Evolutionary conservation across 2,113 vertebrate genomes (phyloP), one percentile per base, ranked within the genome.

Genomic region (Psammodynastes pulverulentus): DNA sequence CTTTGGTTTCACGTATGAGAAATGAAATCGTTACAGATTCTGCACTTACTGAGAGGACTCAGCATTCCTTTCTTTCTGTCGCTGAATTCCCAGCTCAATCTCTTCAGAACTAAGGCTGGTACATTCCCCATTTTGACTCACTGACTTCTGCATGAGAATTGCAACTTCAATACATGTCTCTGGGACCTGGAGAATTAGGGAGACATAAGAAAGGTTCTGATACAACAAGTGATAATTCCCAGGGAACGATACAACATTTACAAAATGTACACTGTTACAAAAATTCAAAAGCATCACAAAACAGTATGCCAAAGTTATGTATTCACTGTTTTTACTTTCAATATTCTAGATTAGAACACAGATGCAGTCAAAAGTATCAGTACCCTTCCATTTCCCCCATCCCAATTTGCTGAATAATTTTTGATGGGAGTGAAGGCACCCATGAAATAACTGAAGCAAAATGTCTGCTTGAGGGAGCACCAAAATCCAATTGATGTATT

Each of bases 11-110:
- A 48, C 0, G 3, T 48, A 46, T 23, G 24, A 53, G 84, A 51
- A 53, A 13, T 29, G 15, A 43, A 52, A 48, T 15, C 17, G n/a
- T 79, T 79, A 21, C 5, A 13, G 51, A 34, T 7, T 9, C 29
- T 19, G 48, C 92, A 97, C 97, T 97, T 96, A 99, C 99, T 97
- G 97, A n/a, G 98, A 88, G 49, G 98, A 97, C 45, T 99, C 99
- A 0, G 95, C 94, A n/a, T 97, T 99, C 96, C 98, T 99, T 90
- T 97, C 97, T 88, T 97, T 97, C 94, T 98, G 98, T 9, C 96
- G 97, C 90, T 97, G 97, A 93, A 97, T 93, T 94, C 98, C 99
- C 85, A 98, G 92, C 88, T 97, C 93, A 91, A 97, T 95, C 94
- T 98, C 97, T 58, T 99, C 97, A 29, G 97, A 95, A 91, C 95